A percentile compares a stretch with the other conserved stretches of the same genome.
Evolutionary conservation across 2,113 vertebrate species (phyloP).

Genomic region (Phyllopteryx taeniolatus): DNA sequence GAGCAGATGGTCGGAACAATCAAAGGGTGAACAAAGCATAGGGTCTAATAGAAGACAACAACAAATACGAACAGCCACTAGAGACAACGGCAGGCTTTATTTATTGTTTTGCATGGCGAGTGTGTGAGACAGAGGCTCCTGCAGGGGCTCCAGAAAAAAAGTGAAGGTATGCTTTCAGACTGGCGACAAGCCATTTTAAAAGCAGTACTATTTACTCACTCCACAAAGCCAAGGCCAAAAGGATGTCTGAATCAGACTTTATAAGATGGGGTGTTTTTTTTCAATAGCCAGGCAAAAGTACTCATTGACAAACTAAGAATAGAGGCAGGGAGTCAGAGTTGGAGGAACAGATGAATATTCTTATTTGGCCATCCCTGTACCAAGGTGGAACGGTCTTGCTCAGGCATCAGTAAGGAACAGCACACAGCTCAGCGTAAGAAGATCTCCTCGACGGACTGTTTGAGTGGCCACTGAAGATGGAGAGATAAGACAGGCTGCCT

Average conservation of each 20-base stretch:
- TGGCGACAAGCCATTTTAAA: conserved; percentile 26
- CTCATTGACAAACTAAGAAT: conserved; percentile 37
- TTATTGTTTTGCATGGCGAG: not conserved
- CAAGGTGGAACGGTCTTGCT: not conserved
- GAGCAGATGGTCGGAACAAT: conserved; percentile 56
- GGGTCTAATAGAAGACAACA: not conserved
- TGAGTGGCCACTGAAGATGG: conserved; percentile 46
- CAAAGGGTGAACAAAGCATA: conserved; percentile 38
- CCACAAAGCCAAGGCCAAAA: conserved; percentile 31
- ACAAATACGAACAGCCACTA: not conserved
- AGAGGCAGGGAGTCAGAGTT: conserved; percentile 10
- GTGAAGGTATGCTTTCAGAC: conserved; percentile 17
- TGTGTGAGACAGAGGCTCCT: not conserved
- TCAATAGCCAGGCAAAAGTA: conserved; percentile 31
- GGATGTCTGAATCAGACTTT: conserved; percentile 48
- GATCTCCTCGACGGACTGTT: conserved; percentile 39
- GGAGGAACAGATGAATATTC: not conserved
- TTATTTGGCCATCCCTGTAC: not conserved
- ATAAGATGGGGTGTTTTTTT: conserved; percentile 38
- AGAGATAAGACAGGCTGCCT: conserved; percentile 44
- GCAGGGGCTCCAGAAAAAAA: not conserved
- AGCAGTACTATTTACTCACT: conserved; percentile 27
- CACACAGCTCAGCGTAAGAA: not conserved
- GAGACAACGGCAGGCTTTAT: not conserved
- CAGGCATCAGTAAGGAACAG: conserved; percentile 10